These are phyloP conservation scores for Drepana falcataria DNA, from an alignment of 2,888 invertebrate species.

Conservation along the genomic window DNA sequence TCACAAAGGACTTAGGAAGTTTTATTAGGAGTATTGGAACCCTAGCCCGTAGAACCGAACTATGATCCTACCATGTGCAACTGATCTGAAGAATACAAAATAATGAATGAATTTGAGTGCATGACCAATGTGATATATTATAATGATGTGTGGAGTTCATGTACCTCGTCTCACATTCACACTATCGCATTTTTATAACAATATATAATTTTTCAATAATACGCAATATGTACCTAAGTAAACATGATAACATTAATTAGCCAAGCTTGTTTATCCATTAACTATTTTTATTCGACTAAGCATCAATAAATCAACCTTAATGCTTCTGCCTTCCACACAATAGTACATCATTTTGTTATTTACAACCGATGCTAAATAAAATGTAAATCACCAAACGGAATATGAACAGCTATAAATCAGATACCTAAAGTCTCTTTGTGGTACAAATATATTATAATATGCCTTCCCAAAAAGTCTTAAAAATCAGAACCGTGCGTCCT, in stretches of 20 bases:
- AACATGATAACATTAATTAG: background rate
- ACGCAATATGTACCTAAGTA: background rate
- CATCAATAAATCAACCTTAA: background rate
- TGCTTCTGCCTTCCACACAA: background rate
- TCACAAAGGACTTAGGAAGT: no score
- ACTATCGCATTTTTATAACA: background rate
- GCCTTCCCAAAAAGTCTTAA: no score
- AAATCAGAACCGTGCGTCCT: no score
- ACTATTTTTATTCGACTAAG: background rate
- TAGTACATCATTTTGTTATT: background rate
- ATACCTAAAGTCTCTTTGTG: no score
- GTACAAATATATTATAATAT: no score
- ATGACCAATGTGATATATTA: no score
- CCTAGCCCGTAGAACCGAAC: no score
- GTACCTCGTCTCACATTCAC: background rate
- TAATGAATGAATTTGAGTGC: no score
- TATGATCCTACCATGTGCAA: no score
- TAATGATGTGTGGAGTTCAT: background rate
- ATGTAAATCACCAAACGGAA: no score
- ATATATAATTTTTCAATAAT: background rate
- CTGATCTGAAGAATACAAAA: no score
- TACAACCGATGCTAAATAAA: background rate
- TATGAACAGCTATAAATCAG: background rate
- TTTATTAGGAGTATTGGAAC: no score
- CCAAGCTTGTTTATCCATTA: background rate